A percentile compares a stretch with the other conserved stretches of the same genome.
Conservation (phyloP, 2,888 invertebrate species). For the Dione juno region DNA sequence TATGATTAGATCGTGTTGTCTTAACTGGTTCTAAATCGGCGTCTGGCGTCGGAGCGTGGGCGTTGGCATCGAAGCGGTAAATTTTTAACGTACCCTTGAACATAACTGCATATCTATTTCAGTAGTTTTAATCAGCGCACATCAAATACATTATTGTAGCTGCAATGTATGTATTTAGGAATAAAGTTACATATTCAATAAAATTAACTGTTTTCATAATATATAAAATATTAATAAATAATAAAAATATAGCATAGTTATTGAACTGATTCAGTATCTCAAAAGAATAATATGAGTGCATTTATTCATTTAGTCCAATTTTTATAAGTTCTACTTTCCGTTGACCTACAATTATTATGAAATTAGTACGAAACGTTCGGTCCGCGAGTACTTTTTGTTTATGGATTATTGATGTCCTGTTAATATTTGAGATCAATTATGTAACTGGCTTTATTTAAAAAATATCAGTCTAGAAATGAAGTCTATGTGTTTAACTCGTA, state of each 20-base stretch:
- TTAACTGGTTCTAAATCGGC: slow-evolving; percentile 59
- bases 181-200: not conserved
- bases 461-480: too few relatives aligned
- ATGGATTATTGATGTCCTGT: not conserved
- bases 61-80: slow-evolving; percentile 43
- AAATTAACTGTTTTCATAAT: too few relatives aligned
- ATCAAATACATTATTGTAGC: slow-evolving; percentile 43
- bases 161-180: slow-evolving; percentile 34
- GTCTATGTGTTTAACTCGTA: too few relatives aligned
- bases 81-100: slow-evolving; percentile 55
- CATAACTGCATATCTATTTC: slow-evolving; percentile 51
- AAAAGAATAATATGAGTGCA: too few relatives aligned
- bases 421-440: not conserved
- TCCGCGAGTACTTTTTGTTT: too few relatives aligned
- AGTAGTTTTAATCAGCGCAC: slow-evolving; percentile 44
- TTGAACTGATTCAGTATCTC: too few relatives aligned
- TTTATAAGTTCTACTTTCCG: too few relatives aligned
- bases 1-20: slow-evolving; percentile 53
- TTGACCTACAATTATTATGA: too few relatives aligned
- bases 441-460: not conserved
- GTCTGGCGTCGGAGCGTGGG: slow-evolving; percentile 51
- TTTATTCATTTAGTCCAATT: too few relatives aligned
- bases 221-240: too few relatives aligned
- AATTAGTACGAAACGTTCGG: too few relatives aligned
- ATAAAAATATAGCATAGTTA: too few relatives aligned